Evolutionary conservation across 37 sponge, comb jelly and placozoan genomes (phyloP), one percentile per base, ranked within the genome.

Genomic region (Crambe crambe): DNA sequence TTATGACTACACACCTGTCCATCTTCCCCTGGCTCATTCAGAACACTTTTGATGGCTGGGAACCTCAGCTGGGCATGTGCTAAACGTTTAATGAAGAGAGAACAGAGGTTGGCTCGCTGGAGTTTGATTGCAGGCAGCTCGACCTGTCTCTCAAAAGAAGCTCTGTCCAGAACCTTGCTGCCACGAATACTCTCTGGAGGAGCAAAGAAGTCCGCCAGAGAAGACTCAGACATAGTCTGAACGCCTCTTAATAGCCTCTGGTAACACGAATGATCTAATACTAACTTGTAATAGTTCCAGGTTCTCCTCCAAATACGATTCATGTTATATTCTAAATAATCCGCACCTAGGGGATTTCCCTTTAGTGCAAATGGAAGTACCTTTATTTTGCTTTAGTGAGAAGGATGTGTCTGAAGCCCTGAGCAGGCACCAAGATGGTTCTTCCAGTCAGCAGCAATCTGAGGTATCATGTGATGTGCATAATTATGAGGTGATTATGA

Each of bases 161-260:
- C 84, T 42, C 74, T 90, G 42, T 88, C 80, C 42, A 96, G 78
- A 0, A 1, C 36, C 70, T 72, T 87, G 89, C 88, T 83, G 29
- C 94, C 94, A 0, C 91, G 40, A 17, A 96, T 94, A 2, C 78
- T 54, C 21, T 75, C 73, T 4, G 94, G 94, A 36, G 97, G 97
- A 34, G 77, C 47, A 69, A 89, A 88, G 39, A 72, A 78, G 21
- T 59, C 34, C 20, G 81, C 88, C 34, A 79, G 8, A 32, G 64
- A 39, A 22, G 31, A 38, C 66, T 43, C 64, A 22, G 74, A 58
- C 44, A 72, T n/a, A 17, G 65, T 61, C 6, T 5, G n/a, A n/a
- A n/a, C n/a, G n/a, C n/a, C n/a, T n/a, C n/a, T n/a, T n/a, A n/a
- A n/a, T n/a, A n/a, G n/a, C n/a, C n/a, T n/a, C n/a, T n/a, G n/a